phyloP scores from a whole-genome alignment of 1,140 invertebrate species.

The Homarus americanus region DNA sequence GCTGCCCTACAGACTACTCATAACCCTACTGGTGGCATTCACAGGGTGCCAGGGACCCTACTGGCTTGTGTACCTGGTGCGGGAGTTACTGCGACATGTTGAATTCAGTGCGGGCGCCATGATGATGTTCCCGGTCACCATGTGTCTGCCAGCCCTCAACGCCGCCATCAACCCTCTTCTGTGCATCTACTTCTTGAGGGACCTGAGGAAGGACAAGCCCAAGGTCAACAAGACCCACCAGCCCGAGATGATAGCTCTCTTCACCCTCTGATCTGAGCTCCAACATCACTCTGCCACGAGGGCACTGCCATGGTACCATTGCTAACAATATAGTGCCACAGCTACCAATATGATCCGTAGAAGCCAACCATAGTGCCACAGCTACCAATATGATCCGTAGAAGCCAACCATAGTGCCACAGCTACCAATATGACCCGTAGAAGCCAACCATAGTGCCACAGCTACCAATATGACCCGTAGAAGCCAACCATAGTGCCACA shows the following conservation, averaged over 20 bases:
- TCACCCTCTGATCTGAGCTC: neutral
- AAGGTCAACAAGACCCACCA: neutral
- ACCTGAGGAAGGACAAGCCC: neutral
- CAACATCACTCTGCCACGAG: too few species aligned
- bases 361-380: too few species aligned
- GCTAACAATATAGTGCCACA: too few species aligned
- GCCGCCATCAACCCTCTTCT: neutral
- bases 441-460: too few species aligned
- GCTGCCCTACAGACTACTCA: neutral
- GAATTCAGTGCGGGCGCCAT: neutral
- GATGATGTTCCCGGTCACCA: neutral
- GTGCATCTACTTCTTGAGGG: neutral
- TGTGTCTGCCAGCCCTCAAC: neutral
- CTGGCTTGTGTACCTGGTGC: conserved; percentile 7
- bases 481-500: too few species aligned
- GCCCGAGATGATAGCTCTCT: neutral
- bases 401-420: too few species aligned
- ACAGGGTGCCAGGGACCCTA: neutral
- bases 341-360: too few species aligned
- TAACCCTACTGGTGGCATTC: neutral
- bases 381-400: too few species aligned
- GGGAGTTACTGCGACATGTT: neutral
- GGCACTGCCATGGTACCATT: too few species aligned
- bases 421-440: too few species aligned
- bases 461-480: too few species aligned